phyloP scores from a whole-genome alignment of 35 echinoderm and acorn worm genomes.

The Nesometra sesokonis region DNA sequence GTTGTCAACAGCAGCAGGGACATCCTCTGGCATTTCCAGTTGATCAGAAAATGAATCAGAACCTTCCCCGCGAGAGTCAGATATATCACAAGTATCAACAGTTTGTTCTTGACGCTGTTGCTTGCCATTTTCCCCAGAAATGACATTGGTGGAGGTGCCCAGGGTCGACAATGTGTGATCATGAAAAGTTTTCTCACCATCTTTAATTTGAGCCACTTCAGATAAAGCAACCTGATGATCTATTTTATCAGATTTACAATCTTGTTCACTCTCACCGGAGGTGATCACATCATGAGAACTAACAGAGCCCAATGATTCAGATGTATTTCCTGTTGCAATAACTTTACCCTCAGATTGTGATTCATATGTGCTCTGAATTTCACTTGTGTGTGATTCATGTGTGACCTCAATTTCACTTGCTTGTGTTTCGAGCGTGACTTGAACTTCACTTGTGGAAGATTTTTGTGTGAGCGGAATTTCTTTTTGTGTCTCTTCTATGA shows the following conservation, averaged over 20 bases:
- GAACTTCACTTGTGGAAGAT: too few relatives aligned
- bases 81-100: neutral
- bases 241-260: neutral
- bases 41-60: neutral
- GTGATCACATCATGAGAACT: neutral
- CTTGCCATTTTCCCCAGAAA: too few relatives aligned
- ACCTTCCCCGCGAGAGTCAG: constrained; percentile 4
- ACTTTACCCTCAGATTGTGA: neutral
- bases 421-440: too few relatives aligned
- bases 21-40: constrained; percentile 5
- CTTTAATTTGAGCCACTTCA: neutral
- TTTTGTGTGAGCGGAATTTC: neutral
- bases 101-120: neutral
- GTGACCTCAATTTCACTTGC: too few relatives aligned
- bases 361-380: neutral
- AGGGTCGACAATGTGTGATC: neutral
- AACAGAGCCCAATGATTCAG: neutral
- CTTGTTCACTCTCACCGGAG: neutral
- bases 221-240: neutral
- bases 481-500: neutral
- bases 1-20: constrained; percentile 1
- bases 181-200: neutral
- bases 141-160: too few relatives aligned
- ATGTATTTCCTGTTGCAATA: neutral
- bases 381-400: too few relatives aligned